Evolutionary conservation across 2,797 vertebrate species (phyloP).

Genomic region (Pygocentrus nattereri): DNA sequence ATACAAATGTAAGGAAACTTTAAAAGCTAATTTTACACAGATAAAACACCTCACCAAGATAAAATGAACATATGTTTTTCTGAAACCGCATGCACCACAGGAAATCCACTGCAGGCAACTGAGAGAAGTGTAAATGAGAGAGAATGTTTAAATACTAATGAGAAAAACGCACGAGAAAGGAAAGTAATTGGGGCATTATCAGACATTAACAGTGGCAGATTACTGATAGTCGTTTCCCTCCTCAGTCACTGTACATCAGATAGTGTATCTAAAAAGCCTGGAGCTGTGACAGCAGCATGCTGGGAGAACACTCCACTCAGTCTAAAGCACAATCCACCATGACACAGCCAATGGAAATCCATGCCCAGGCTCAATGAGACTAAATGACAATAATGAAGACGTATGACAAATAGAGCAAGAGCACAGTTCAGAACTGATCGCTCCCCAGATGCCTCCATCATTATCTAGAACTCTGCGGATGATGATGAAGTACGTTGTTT

Average conservation of each 20-base stretch:
- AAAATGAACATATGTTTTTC: too few species aligned
- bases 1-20: too few species aligned
- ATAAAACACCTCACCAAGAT: too few species aligned
- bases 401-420: slow-evolving; percentile 53
- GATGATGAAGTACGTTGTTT: slow-evolving; percentile 40
- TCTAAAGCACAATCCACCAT: slow-evolving; percentile 53
- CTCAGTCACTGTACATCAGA: slow-evolving; percentile 45
- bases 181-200: slow-evolving; percentile 12
- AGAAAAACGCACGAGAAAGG: slow-evolving; percentile 2
- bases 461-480: slow-evolving; percentile 44
- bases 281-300: slow-evolving; percentile 24
- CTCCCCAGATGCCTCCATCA: slow-evolving; percentile 48
- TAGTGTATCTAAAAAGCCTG: slow-evolving; percentile 20
- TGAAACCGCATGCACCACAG: background rate
- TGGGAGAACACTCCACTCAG: slow-evolving; percentile 32
- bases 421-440: slow-evolving; percentile 52
- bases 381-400: slow-evolving; percentile 71
- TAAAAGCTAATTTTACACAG: too few species aligned
- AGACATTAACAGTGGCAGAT: slow-evolving; percentile 37
- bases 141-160: background rate
- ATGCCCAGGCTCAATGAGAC: slow-evolving; percentile 57
- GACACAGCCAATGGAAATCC: slow-evolving; percentile 63
- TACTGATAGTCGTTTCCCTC: background rate
- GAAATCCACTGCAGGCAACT: background rate
- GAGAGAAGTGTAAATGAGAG: slow-evolving; percentile 3